Percentiles rank a stretch among this genome's conserved stretches.
Evolutionary conservation across 2,113 vertebrate genomes (phyloP).

Genomic region (Macrotus californicus): DNA sequence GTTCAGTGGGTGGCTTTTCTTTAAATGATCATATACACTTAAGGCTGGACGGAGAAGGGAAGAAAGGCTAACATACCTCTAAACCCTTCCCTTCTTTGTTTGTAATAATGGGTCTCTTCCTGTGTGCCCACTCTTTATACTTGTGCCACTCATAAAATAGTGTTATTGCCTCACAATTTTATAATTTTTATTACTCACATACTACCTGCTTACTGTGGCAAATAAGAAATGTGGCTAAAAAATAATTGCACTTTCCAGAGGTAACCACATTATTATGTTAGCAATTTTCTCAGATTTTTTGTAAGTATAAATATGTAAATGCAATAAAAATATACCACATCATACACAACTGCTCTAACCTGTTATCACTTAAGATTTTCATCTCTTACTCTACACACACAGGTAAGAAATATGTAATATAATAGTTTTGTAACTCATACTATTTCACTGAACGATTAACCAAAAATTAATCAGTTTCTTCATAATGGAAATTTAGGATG

Average conservation of each 20-base stretch:
- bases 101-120: not conserved
- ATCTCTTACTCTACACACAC: not conserved
- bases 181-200: not conserved
- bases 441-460: conserved; percentile 5
- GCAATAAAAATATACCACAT: not conserved
- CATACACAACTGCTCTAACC: not conserved
- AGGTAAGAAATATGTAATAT: not conserved
- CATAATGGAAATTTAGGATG: not conserved
- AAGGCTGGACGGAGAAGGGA: not conserved
- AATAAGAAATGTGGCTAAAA: not conserved
- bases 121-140: not conserved
- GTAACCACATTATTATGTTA: not conserved
- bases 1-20: not conserved
- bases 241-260: not conserved
- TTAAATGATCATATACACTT: not conserved
- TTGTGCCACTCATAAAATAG: not conserved
- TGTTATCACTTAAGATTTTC: not conserved
- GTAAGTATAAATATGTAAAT: not conserved
- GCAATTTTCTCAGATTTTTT: not conserved
- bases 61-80: not conserved
- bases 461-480: not conserved
- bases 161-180: not conserved
- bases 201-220: not conserved
- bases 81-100: not conserved
- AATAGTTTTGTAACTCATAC: not conserved